These are phyloP conservation scores for Leptonema lineaticorne DNA, from an alignment of 1,140 invertebrate species.

Conservation along the genomic window DNA sequence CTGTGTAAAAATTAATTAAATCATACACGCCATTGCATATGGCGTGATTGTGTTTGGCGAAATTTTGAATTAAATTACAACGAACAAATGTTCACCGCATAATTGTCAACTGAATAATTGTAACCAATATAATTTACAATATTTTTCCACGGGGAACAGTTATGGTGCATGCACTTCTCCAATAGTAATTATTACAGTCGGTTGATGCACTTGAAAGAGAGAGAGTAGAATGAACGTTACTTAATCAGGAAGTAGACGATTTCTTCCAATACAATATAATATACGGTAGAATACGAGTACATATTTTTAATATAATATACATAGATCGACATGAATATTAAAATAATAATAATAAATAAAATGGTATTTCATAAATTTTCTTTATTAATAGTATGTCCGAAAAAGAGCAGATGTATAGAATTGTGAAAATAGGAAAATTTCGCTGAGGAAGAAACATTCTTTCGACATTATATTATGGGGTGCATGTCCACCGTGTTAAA, in stretches of 20 bases:
- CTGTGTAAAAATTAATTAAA: no score
- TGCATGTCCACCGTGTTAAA: conserved; percentile 9
- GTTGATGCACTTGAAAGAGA: conserved; percentile 2
- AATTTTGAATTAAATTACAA: background rate
- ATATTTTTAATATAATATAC: no score
- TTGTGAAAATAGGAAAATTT: background rate
- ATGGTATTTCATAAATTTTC: no score
- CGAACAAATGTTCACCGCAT: conserved; percentile 7
- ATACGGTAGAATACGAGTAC: background rate
- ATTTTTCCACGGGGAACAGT: background rate
- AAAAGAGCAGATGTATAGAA: background rate
- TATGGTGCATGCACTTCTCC: background rate
- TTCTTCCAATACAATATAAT: background rate
- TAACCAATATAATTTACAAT: background rate
- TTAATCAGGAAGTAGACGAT: conserved; percentile 18
- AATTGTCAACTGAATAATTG: background rate
- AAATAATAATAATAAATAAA: no score
- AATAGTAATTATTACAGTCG: conserved; percentile 14
- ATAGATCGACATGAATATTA: no score
- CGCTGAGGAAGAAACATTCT: background rate
- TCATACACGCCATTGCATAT: background rate
- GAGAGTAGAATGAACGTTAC: background rate
- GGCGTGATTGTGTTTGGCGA: background rate
- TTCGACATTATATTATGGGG: background rate
- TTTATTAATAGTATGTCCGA: background rate